Conservation (phyloP, 2,888 invertebrate genomes). For the Lissocephala sabroskyi region DNA sequence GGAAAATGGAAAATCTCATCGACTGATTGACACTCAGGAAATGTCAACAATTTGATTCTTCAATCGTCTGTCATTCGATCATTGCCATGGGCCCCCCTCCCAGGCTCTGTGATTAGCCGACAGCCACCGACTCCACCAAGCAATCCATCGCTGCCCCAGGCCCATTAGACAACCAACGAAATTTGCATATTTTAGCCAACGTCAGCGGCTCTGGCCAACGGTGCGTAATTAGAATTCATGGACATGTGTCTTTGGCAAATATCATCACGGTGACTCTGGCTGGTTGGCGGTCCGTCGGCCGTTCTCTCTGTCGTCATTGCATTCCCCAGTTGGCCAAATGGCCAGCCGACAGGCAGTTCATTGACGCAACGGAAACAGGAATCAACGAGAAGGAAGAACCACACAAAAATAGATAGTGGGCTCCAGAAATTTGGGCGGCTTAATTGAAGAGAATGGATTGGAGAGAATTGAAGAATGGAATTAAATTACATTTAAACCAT, state of each 20-base stretch:
- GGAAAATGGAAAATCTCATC: constrained; percentile 12
- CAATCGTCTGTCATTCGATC: constrained; percentile 4
- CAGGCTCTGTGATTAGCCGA: constrained; percentile 56
- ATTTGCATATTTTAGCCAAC: constrained; percentile 56
- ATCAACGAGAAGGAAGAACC: constrained; percentile 63
- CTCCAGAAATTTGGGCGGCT: too few species aligned
- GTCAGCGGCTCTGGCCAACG: constrained; percentile 9
- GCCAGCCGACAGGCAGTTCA: constrained; percentile 41
- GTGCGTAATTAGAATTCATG: constrained; percentile 53
- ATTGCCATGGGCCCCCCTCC: background rate
- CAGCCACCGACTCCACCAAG: background rate
- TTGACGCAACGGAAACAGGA: constrained; percentile 52
- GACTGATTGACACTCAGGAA: constrained; percentile 64
- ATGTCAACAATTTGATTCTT: constrained; percentile 60
- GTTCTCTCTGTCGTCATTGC: too few species aligned
- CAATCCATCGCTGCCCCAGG: constrained; percentile 1
- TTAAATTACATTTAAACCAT: too few species aligned
- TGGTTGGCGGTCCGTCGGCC: too few species aligned
- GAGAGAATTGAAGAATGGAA: too few species aligned
- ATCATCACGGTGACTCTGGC: too few species aligned
- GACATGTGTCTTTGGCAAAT: constrained; percentile 40
- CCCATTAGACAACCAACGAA: constrained; percentile 46
- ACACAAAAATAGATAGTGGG: constrained; percentile 64
- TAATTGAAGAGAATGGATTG: too few species aligned
- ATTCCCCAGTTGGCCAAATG: background rate